These are phyloP conservation scores for Macrophya annulata DNA, from an alignment of 2,888 invertebrate genomes.

Conservation along the genomic window DNA sequence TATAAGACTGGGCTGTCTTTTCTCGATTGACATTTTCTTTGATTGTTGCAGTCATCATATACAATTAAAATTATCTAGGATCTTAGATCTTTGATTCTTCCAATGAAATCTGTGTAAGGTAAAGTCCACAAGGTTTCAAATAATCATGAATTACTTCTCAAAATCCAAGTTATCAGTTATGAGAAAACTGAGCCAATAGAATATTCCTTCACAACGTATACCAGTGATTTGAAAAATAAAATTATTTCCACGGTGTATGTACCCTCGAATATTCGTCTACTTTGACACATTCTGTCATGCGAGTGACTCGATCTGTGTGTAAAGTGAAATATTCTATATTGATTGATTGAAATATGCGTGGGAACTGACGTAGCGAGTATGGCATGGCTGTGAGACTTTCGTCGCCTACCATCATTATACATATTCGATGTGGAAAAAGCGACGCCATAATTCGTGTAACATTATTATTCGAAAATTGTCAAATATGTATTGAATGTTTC, in stretches of 20 bases:
- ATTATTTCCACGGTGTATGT: no score
- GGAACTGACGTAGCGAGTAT: constrained; percentile 30
- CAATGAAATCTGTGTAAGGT: no score
- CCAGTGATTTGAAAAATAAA: no score
- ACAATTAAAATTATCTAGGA: no score
- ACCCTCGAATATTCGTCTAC: background rate
- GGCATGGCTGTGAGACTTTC: background rate
- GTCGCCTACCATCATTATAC: constrained; percentile 18
- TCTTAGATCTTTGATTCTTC: no score
- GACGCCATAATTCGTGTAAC: background rate
- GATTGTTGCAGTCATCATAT: background rate
- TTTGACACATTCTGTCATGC: constrained; percentile 8
- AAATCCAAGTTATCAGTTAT: no score
- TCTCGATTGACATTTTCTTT: constrained; percentile 45
- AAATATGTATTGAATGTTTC: background rate
- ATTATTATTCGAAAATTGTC: background rate
- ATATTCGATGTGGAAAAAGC: background rate
- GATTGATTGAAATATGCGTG: constrained; percentile 49
- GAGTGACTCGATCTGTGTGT: constrained; percentile 21
- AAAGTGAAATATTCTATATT: constrained; percentile 38
- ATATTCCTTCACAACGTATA: no score
- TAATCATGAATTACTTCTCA: no score
- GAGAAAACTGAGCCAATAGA: no score
- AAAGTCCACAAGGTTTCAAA: background rate
- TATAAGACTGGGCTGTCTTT: constrained; percentile 5